Conservation (phyloP, 53 echinoderm and acorn worm genomes). For the Crossaster papposus region DNA sequence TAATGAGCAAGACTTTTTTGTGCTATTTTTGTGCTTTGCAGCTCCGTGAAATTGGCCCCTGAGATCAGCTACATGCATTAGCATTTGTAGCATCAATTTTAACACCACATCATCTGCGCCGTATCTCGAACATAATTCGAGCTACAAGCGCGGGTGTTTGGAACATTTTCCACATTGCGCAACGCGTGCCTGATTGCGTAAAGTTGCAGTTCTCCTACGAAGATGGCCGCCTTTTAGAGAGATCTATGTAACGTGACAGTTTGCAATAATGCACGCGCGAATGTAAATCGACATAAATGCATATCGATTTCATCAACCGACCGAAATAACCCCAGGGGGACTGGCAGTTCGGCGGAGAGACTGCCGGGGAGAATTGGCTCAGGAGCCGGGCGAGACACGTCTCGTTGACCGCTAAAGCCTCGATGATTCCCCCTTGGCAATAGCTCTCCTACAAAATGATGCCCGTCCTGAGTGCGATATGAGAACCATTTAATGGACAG, state of each 20-base stretch:
- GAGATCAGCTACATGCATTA: too few relatives aligned
- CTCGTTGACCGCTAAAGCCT: background rate
- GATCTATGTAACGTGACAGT: background rate
- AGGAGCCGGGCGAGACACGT: background rate
- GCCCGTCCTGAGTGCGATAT: background rate
- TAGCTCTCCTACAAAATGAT: background rate
- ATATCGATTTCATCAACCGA: background rate
- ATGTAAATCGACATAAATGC: constrained; percentile 2
- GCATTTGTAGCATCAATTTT: too few relatives aligned
- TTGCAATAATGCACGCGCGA: background rate
- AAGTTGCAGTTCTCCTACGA: too few relatives aligned
- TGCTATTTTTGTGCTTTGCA: too few relatives aligned
- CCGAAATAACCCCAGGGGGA: background rate
- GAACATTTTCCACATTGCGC: too few relatives aligned
- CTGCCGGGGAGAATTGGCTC: background rate
- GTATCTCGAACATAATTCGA: too few relatives aligned
- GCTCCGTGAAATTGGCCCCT: too few relatives aligned
- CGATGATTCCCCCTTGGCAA: background rate
- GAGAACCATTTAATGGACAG: constrained; percentile 38
- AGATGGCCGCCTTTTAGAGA: too few relatives aligned
- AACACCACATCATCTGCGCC: too few relatives aligned
- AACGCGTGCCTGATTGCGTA: too few relatives aligned
- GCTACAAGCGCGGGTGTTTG: too few relatives aligned
- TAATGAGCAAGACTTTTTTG: too few relatives aligned
- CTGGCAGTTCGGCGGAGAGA: background rate